Percentiles rank a stretch among this genome's conserved stretches.
These are phyloP conservation scores for Danio choprae DNA, from an alignment of 2,797 vertebrate species.

Conservation along the genomic window DNA sequence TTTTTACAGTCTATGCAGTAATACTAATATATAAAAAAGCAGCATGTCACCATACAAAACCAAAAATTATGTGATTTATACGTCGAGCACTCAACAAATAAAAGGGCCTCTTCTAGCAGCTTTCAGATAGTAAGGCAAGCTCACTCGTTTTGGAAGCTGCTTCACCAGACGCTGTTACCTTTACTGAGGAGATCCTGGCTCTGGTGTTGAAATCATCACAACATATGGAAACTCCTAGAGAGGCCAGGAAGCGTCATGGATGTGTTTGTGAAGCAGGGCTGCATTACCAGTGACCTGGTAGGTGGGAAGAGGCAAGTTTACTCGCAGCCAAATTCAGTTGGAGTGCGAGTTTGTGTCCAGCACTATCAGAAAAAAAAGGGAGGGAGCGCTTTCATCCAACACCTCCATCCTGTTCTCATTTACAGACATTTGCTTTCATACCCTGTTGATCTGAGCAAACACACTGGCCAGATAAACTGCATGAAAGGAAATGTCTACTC, in stretches of 20 bases:
- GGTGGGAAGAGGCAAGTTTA: conserved; percentile 19
- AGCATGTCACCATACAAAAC: too few species aligned
- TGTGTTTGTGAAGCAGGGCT: conserved; percentile 34
- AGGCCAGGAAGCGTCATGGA: conserved; percentile 51
- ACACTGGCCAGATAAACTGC: conserved; percentile 54
- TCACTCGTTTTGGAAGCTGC: conserved; percentile 12
- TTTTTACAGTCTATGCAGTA: too few species aligned
- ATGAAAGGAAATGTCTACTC: conserved; percentile 58
- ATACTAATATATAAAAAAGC: too few species aligned
- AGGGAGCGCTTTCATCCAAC: conserved; percentile 40
- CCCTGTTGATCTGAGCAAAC: conserved; percentile 62
- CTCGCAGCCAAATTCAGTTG: conserved; percentile 30
- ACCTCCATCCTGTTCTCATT: conserved; percentile 50
- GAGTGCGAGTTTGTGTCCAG: conserved; percentile 20
- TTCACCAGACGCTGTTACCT: conserved; percentile 5
- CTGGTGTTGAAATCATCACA: conserved; percentile 39
- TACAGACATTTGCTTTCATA: conserved; percentile 58
- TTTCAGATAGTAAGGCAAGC: not conserved
- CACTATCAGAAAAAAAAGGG: conserved; percentile 16
- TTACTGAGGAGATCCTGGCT: conserved; percentile 12
- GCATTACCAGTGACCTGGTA: conserved; percentile 34
- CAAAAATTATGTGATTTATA: not conserved
- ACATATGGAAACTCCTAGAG: conserved; percentile 60
- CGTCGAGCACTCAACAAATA: not conserved
- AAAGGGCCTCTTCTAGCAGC: not conserved